These are phyloP conservation scores for Sitta europaea DNA, from an alignment of 2,113 vertebrate genomes.

Conservation along the genomic window DNA sequence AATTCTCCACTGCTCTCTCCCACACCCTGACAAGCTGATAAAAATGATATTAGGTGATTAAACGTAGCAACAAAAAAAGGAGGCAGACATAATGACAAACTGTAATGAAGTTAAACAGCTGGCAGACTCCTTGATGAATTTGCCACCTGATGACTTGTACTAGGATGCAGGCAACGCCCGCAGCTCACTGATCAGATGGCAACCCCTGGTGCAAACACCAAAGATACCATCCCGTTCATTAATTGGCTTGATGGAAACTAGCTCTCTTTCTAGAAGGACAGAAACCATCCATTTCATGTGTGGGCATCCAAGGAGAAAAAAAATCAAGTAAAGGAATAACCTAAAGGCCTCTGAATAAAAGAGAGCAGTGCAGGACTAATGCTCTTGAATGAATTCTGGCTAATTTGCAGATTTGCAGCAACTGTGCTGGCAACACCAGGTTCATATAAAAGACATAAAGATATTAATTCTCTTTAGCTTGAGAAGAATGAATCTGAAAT, in stretches of 20 bases:
- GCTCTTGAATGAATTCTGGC: neutral
- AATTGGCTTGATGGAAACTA: conserved; percentile 49
- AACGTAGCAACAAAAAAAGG: conserved; percentile 56
- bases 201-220: conserved; percentile 9
- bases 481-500: neutral
- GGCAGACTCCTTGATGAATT: conserved; percentile 63
- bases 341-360: neutral
- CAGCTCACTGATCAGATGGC: conserved; percentile 26
- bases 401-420: neutral
- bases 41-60: conserved; percentile 72
- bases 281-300: neutral
- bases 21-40: conserved; percentile 65
- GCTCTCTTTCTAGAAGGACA: neutral
- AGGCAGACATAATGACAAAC: conserved; percentile 70
- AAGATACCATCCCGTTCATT: conserved; percentile 35
- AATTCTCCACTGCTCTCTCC: conserved; percentile 41
- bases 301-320: neutral
- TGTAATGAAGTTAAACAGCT: conserved; percentile 68
- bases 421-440: neutral
- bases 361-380: neutral
- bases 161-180: conserved; percentile 33
- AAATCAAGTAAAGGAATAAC: neutral
- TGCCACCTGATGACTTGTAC: conserved; percentile 68
- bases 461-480: neutral
- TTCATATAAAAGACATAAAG: neutral